Percentiles rank a stretch among this genome's conserved stretches.
Evolutionary conservation across 2,113 vertebrate genomes (phyloP).

Genomic region (Cyphomyrus discorhynchus): DNA sequence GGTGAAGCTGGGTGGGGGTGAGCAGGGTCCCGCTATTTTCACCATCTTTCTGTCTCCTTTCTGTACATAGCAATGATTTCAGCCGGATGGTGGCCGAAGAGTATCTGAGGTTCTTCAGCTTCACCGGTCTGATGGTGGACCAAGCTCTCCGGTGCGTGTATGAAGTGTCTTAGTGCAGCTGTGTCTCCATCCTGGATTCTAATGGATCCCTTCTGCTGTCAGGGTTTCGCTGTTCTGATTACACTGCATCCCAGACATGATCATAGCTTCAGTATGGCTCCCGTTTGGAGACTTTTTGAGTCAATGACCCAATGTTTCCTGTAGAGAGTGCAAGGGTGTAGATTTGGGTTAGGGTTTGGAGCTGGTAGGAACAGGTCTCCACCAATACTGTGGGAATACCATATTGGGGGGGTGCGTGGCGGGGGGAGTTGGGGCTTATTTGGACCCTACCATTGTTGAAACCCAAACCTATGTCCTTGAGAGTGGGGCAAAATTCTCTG

Average conservation of each 20-base stretch:
- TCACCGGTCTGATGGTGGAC: constrained; percentile 81
- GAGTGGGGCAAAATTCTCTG: not conserved
- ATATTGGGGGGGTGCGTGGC: not conserved
- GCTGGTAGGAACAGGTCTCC: not conserved
- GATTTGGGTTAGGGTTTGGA: not conserved
- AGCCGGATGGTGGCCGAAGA: constrained; percentile 89
- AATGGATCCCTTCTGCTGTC: not conserved
- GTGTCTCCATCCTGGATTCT: not conserved
- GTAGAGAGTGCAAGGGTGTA: not conserved
- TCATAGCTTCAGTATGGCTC: not conserved
- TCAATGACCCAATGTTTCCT: not conserved
- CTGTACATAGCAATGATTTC: constrained; percentile 78
- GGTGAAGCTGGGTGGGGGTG: not conserved
- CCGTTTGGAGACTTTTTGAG: not conserved
- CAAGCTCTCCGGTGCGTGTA: constrained; percentile 83
- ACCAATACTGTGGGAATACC: not conserved
- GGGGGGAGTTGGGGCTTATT: not conserved
- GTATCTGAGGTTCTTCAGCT: constrained; percentile 86
- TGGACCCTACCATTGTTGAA: not conserved
- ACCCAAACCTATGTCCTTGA: not conserved
- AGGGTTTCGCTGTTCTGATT: not conserved
- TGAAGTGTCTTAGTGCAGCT: not conserved
- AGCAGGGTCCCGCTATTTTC: not conserved
- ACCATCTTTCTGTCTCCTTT: not conserved
- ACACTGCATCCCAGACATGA: not conserved